Evolutionary conservation across 2,888 invertebrate genomes (phyloP).

Genomic region (Stegana nigrithorax): DNA sequence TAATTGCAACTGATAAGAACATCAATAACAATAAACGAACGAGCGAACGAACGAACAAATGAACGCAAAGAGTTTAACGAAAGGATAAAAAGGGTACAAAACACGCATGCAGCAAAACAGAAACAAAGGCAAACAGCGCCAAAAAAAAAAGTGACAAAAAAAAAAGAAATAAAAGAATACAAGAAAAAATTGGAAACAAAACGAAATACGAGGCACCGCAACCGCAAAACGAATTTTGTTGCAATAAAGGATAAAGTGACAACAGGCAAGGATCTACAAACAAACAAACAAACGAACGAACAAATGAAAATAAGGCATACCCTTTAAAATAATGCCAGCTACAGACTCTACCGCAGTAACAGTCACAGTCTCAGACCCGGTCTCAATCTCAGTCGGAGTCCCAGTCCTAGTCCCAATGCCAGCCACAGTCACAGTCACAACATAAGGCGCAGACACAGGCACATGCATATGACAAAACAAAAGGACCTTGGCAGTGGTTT

Average conservation of each 20-base stretch:
- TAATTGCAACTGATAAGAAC: slow-evolving; percentile 63
- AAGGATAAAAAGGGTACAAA: slow-evolving; percentile 10
- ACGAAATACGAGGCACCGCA: not conserved
- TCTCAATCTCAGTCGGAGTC: no score
- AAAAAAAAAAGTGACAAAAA: slow-evolving; percentile 17
- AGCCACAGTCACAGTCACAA: no score
- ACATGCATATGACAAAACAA: slow-evolving; percentile 3
- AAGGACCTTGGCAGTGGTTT: no score
- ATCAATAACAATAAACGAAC: slow-evolving; percentile 59
- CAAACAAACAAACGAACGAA: not conserved
- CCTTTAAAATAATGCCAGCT: not conserved
- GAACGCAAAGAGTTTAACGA: not conserved
- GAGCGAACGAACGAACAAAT: slow-evolving; percentile 18
- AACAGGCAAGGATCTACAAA: not conserved
- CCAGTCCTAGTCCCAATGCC: no score
- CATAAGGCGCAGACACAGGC: not conserved
- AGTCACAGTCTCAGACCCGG: no score
- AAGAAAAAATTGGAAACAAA: not conserved
- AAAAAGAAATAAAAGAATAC: slow-evolving; percentile 4
- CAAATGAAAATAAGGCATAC: not conserved
- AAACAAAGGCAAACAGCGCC: no score
- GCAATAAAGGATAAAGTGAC: slow-evolving; percentile 9
- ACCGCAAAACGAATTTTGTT: slow-evolving; percentile 16
- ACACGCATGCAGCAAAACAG: no score
- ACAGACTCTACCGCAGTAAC: no score